These are phyloP conservation scores for Thera britannica DNA, from an alignment of 2,888 invertebrate genomes.

Conservation along the genomic window DNA sequence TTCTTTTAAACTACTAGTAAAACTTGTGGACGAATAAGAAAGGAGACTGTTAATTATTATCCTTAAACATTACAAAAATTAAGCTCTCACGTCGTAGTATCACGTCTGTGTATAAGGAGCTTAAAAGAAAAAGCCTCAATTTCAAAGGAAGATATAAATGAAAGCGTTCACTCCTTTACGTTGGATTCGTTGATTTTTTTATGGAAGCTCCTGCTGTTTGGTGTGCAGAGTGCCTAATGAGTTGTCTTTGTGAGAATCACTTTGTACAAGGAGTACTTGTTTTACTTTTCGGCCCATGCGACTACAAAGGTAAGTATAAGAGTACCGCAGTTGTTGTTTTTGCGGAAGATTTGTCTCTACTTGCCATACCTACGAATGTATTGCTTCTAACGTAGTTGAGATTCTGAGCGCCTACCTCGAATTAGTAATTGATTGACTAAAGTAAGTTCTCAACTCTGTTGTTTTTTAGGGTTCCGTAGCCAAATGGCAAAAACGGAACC, in stretches of 20 bases:
- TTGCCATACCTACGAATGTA: slow-evolving; percentile 3
- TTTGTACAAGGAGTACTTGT: slow-evolving; percentile 54
- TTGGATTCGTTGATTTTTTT: slow-evolving; percentile 66
- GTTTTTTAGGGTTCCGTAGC: no score
- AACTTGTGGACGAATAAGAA: background rate
- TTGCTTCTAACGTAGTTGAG: background rate
- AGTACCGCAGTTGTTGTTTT: slow-evolving; percentile 20
- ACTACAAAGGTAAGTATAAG: slow-evolving; percentile 35
- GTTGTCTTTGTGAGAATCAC: slow-evolving; percentile 65
- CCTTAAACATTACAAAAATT: background rate
- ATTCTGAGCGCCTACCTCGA: background rate
- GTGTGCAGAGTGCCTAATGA: slow-evolving; percentile 70
- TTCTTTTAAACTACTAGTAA: background rate
- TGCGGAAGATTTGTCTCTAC: slow-evolving; percentile 5
- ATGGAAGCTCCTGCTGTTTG: slow-evolving; percentile 61
- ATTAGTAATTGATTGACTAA: no score
- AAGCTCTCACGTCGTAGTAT: background rate
- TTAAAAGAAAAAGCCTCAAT: slow-evolving; percentile 65
- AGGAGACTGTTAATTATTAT: background rate
- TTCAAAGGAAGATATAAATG: slow-evolving; percentile 69
- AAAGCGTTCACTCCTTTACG: slow-evolving; percentile 58
- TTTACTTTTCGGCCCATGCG: slow-evolving; percentile 48
- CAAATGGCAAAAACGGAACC: no score
- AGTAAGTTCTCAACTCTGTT: no score
- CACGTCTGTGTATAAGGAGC: slow-evolving; percentile 45